These are phyloP conservation scores for Andrena trimmerana DNA, from an alignment of 2,888 invertebrate genomes.

Conservation along the genomic window DNA sequence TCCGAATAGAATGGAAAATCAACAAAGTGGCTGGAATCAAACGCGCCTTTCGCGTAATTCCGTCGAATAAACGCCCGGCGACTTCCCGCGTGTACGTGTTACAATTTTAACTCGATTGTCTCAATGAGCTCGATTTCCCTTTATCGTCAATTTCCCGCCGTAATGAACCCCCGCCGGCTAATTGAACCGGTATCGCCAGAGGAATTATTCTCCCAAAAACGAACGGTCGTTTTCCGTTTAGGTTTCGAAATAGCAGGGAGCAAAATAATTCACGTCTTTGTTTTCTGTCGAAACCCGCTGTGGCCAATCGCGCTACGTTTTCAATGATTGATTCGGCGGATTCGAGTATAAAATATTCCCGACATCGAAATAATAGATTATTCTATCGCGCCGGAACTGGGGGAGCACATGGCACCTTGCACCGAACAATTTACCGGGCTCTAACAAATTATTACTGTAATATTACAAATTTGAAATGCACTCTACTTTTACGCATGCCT, in stretches of 20 bases:
- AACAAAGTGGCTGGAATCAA: conserved; percentile 13
- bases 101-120: conserved; percentile 35
- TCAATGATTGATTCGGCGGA: neutral
- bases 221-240: conserved; percentile 23
- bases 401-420: neutral
- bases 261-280: conserved; percentile 23
- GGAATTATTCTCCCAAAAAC: conserved; percentile 46
- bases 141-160: conserved; percentile 34
- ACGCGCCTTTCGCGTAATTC: conserved; percentile 7
- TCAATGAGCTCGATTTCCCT: conserved; percentile 21
- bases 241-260: neutral
- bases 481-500: neutral
- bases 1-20: conserved; percentile 17
- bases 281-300: neutral
- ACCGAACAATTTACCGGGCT: neutral
- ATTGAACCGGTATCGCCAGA: conserved; percentile 30
- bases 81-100: neutral
- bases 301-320: neutral
- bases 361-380: neutral
- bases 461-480: neutral
- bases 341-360: neutral
- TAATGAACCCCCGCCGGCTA: conserved; percentile 29
- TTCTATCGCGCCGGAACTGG: neutral
- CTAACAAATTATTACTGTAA: neutral
- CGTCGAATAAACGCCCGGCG: conserved; percentile 3